Percentiles rank a stretch among this genome's conserved stretches.
Conservation (phyloP, 64 coral and sea anemone species). For the Hydrozoanthus tunicans region DNA sequence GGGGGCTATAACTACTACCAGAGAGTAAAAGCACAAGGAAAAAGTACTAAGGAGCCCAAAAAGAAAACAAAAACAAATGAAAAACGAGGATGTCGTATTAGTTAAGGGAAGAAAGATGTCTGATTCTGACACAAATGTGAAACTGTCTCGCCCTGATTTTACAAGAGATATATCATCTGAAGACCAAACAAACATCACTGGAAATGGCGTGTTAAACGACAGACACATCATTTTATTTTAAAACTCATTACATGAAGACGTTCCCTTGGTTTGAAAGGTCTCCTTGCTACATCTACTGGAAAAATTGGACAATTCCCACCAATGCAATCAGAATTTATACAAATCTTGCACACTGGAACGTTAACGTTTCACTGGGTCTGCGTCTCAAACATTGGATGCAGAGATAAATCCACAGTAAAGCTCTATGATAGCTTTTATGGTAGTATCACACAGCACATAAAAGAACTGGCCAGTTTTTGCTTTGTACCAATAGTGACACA, state of each 20-base stretch:
- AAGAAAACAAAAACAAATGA: constrained; percentile 28
- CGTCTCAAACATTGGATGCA: constrained; percentile 46
- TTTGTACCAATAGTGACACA: constrained; percentile 29
- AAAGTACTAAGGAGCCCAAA: constrained; percentile 13
- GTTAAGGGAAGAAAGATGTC: constrained; percentile 1
- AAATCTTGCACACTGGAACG: constrained; percentile 60
- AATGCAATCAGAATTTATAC: constrained; percentile 40
- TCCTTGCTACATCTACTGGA: constrained; percentile 38
- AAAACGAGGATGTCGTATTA: constrained; percentile 22
- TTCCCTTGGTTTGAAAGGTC: constrained; percentile 15
- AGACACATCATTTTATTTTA: constrained; percentile 34
- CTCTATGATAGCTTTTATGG: constrained; percentile 51
- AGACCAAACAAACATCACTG: constrained; percentile 26
- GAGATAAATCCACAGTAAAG: constrained; percentile 3
- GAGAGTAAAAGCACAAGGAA: constrained; percentile 13
- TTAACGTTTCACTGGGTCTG: constrained; percentile 51
- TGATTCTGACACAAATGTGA: neutral
- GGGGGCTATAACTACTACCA: constrained; percentile 19
- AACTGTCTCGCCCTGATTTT: constrained; percentile 10
- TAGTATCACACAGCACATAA: constrained; percentile 9
- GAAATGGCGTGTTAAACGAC: constrained; percentile 41
- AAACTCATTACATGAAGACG: constrained; percentile 19
- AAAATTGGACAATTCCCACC: constrained; percentile 11
- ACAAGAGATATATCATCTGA: constrained; percentile 15
- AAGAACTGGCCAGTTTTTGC: constrained; percentile 38